Percentiles rank a stretch among this genome's conserved stretches.
These are phyloP conservation scores for Pangasius larnaudii DNA, from an alignment of 2,797 vertebrate species.

Conservation along the genomic window DNA sequence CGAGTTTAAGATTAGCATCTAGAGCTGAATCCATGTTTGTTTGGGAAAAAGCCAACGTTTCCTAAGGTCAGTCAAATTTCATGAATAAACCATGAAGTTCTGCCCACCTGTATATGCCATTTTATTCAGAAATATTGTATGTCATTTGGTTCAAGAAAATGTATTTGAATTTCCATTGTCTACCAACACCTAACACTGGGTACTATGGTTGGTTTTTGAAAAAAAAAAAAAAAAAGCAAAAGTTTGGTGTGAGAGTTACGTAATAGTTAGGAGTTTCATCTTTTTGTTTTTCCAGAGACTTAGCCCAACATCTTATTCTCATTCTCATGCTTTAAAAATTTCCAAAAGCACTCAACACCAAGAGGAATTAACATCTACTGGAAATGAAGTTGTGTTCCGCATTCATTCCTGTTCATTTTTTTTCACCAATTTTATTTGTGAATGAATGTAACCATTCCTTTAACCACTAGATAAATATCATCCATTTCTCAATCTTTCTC, in stretches of 20 bases:
- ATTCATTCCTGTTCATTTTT: background rate
- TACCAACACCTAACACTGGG: no score
- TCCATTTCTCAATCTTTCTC: background rate
- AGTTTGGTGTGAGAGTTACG: background rate
- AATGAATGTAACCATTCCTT: background rate
- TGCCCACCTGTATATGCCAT: background rate
- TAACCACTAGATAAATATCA: no score
- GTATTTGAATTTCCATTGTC: no score
- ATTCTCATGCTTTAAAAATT: background rate
- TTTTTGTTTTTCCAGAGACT: background rate
- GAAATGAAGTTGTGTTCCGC: background rate
- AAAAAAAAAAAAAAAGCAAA: background rate
- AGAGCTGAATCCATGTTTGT: no score
- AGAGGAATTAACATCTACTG: background rate
- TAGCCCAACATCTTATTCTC: background rate
- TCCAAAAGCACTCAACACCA: background rate
- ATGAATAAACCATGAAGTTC: background rate
- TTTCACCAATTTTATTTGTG: background rate
- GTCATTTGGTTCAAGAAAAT: background rate
- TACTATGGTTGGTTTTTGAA: no score
- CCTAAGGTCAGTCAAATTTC: no score
- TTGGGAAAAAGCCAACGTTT: no score
- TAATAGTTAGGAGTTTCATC: background rate
- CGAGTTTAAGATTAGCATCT: background rate
- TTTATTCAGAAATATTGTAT: background rate